These are phyloP conservation scores for Zaprionus capensis DNA, from an alignment of 1,140 invertebrate genomes.

Conservation along the genomic window DNA sequence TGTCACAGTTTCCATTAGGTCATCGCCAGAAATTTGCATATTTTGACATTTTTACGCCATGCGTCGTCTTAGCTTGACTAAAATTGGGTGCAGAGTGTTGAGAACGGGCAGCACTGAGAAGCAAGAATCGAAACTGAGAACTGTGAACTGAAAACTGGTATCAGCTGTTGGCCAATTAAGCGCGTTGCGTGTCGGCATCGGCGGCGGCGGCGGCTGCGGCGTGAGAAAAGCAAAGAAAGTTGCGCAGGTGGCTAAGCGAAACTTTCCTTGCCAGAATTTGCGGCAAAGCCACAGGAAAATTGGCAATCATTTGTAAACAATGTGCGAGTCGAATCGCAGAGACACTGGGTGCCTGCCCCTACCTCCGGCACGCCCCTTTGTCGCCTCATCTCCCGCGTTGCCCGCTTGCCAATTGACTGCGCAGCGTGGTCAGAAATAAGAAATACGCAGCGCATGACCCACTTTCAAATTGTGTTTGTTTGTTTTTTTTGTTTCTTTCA, in stretches of 20 bases:
- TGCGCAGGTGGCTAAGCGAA: slow-evolving; percentile 47
- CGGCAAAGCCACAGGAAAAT: slow-evolving; percentile 55
- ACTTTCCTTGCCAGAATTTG: slow-evolving; percentile 62
- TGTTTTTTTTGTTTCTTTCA: slow-evolving; percentile 30
- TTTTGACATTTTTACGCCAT: slow-evolving; percentile 50
- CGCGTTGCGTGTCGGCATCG: background rate
- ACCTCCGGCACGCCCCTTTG: background rate
- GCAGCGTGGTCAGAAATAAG: slow-evolving; percentile 64
- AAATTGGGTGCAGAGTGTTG: background rate
- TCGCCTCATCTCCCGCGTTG: background rate
- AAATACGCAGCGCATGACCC: slow-evolving; percentile 74
- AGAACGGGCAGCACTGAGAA: background rate
- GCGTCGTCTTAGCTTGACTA: slow-evolving; percentile 27
- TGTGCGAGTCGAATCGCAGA: slow-evolving; percentile 52
- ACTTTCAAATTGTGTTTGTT: slow-evolving; percentile 68
- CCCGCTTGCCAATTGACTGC: slow-evolving; percentile 55
- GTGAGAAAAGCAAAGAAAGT: slow-evolving; percentile 74
- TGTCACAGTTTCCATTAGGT: slow-evolving; percentile 80
- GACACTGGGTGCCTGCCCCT: slow-evolving; percentile 22
- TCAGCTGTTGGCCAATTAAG: slow-evolving; percentile 37
- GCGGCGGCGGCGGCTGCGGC: background rate
- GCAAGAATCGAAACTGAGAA: background rate
- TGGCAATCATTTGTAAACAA: slow-evolving; percentile 80
- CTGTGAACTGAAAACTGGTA: slow-evolving; percentile 20
- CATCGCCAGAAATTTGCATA: slow-evolving; percentile 74